These are phyloP conservation scores for Troides aeacus DNA, from an alignment of 2,888 invertebrate genomes.

Conservation along the genomic window DNA sequence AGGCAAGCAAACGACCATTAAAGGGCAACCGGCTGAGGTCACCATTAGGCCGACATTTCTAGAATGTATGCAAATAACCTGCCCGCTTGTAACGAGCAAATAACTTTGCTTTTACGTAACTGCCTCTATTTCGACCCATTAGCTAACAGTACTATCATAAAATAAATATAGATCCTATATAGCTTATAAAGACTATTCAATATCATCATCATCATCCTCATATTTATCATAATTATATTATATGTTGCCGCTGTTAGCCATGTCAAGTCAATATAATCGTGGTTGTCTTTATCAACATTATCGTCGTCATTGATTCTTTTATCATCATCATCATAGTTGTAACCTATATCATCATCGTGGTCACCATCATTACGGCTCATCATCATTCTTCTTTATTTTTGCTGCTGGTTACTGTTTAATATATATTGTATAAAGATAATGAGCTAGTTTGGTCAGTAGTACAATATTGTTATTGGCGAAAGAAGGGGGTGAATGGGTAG, in stretches of 20 bases:
- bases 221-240: neutral
- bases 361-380: too few species aligned
- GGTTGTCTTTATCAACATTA: too few species aligned
- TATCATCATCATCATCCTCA: neutral
- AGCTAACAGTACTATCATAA: neutral
- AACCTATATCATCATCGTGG: too few species aligned
- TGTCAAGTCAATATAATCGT: too few species aligned
- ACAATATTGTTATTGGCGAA: too few species aligned
- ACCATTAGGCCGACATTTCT: conserved; percentile 11
- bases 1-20: conserved; percentile 9
- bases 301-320: too few species aligned
- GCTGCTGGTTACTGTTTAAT: too few species aligned
- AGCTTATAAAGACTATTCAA: neutral
- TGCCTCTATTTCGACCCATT: neutral
- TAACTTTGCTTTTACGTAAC: conserved; percentile 13
- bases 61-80: conserved; percentile 27
- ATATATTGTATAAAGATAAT: too few species aligned
- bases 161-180: neutral
- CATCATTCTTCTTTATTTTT: too few species aligned
- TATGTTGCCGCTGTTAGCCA: neutral
- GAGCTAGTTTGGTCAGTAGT: too few species aligned
- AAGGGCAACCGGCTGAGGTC: conserved; percentile 29
- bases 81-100: neutral
- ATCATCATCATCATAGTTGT: too few species aligned
- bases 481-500: too few species aligned